Base-by-base conservation (phyloP, 2,113 vertebrate genomes). In the Gallinago jamesoni region DNA sequence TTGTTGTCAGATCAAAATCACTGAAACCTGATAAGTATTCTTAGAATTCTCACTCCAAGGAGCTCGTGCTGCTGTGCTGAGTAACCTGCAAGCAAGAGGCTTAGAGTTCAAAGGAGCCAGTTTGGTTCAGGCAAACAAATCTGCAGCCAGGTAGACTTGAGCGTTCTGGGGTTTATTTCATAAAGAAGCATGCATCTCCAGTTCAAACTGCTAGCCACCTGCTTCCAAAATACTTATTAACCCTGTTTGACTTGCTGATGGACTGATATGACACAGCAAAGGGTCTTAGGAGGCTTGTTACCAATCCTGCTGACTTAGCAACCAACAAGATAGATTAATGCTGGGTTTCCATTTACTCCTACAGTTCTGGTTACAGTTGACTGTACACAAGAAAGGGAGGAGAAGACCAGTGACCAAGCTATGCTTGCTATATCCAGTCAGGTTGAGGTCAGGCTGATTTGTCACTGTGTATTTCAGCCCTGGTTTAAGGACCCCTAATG, bases 401-500 rank as follows among this genome's bases (percentile, higher is more conserved):
- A 87, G 69, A 89, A 84, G 67, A 76, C 37, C 60, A 69, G 48
- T 48, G 73, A 41, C 69, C 69, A 72, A 50, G 45, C 57, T 76
- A 22, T 89, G 37, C 33, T 64, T 83, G 8, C 52, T 74, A 1
- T 68, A 45, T 56, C 66, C 60, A 60, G 62, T 62, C 78, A 83
- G 80, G 68, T 47, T 77, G 86, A 78, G 70, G 17, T 83, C 62
- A 37, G n/a, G 73, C 66, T 78, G 30, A 66, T 75, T 60, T 85
- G 47, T 81, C 55, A 83, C 63, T 73, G 48, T 75, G 57, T 79
- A 52, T 90, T 92, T 96, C 81, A 93, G 69, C 43, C 68, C 88
- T 90, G 60, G 24, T 84, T 94, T 95, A 64, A 93, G 86, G 86
- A 95, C 69, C 45, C 21, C 3, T 83, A 39, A 77, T 94, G 81